These are phyloP conservation scores for Channa striata DNA, from an alignment of 2,797 vertebrate species.

Conservation along the genomic window DNA sequence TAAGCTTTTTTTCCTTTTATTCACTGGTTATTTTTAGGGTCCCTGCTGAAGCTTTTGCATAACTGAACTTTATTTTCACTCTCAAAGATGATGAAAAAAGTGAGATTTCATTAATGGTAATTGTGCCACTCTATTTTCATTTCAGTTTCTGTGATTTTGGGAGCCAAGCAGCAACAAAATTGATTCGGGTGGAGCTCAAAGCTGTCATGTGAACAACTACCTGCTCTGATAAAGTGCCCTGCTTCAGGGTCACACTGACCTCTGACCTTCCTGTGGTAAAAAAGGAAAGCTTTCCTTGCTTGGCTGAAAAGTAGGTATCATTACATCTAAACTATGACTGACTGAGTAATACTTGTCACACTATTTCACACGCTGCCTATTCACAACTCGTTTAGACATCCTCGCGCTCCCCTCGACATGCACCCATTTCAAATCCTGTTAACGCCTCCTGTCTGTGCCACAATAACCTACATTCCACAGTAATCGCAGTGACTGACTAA, in stretches of 20 bases:
- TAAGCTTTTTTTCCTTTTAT: background rate
- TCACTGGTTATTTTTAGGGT: background rate
- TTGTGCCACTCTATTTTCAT: slow-evolving; percentile 19
- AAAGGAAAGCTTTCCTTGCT: background rate
- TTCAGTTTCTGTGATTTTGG: background rate
- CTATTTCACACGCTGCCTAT: slow-evolving; percentile 48
- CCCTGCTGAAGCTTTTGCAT: background rate
- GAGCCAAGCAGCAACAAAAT: slow-evolving; percentile 2
- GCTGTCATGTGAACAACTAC: slow-evolving; percentile 4
- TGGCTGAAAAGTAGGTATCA: slow-evolving; percentile 7
- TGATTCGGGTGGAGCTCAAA: background rate
- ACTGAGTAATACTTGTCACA: slow-evolving; percentile 53
- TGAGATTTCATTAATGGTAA: slow-evolving; percentile 24
- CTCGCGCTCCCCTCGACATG: slow-evolving; percentile 52
- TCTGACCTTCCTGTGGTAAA: slow-evolving; percentile 28
- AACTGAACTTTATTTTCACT: slow-evolving; percentile 6
- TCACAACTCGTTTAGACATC: slow-evolving; percentile 72
- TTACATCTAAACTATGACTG: slow-evolving; percentile 24
- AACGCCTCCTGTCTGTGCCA: slow-evolving; percentile 53
- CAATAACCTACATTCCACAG: slow-evolving; percentile 77
- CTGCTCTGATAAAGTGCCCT: background rate
- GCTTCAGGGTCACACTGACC: slow-evolving; percentile 24
- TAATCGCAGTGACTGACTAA: slow-evolving; percentile 57
- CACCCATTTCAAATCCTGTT: slow-evolving; percentile 75
- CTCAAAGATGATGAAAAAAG: background rate